Evolutionary conservation across 2,888 invertebrate genomes (phyloP), one percentile per base, ranked within the genome.

Genomic region (Steromphala cineraria): DNA sequence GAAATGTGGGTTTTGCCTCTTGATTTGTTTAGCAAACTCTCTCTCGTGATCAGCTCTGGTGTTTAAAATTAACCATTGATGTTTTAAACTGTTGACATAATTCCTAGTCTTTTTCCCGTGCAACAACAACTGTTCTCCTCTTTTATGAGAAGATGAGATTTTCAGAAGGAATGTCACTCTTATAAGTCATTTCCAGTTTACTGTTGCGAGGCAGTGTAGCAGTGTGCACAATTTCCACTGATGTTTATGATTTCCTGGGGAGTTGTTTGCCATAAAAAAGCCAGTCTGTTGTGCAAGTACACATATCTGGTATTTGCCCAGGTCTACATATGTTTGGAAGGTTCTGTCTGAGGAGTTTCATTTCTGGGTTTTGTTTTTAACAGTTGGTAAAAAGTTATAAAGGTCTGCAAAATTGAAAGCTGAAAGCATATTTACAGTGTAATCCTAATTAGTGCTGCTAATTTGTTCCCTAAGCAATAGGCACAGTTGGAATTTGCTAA

Each of bases 61-160:
- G 71, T 71, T 71, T 40, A 71, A 40, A 71, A 36, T 71, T 71
- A 71, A 71, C 71, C 36, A 36, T 19, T 71, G 71, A 71, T 71
- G 36, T 71, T 71, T 71, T 71, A 71, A 71, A 71, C 71, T 40
- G 71, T 71, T 71, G 71, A n/a, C 71, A 71, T 40, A 17, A 71
- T 71, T 71, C 56, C 36, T 15, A 24, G 36, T 71, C 31, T 19
- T 71, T 71, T 71, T 71, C 36, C n/a, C 36, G 15, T 24, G 71
- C 28, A 31, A 36, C 71, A 71, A 36, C 71, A 71, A 40, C 71
- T 31, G 71, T 71, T 71, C 36, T 40, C 17, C 36, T 36, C 71
- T 28, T 62, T 62, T 62, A 36, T 46, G 40, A 71, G 40, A 36
- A 71, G 19, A 40, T 0, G 71, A 40, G 71, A 36, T 62, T 4